Base-by-base conservation (phyloP, 2,888 invertebrate genomes). In the Mythimna albipuncta region DNA sequence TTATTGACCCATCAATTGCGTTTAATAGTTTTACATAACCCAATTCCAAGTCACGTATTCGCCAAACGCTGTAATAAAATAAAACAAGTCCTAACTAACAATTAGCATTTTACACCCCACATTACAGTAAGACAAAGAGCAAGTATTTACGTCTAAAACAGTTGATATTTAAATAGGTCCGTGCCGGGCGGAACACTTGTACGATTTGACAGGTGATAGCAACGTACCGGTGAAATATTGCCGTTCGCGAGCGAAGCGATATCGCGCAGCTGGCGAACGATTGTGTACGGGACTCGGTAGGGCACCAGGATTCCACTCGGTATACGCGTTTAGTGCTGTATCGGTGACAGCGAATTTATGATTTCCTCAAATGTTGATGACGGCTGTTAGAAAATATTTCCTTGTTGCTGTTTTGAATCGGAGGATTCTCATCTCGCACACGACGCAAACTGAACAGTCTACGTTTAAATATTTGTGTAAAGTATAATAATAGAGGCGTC, bases 151-250 rank as follows among this genome's bases (percentile, higher is more conserved):
- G 90, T 93, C 90, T 92, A 89, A 92, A 93, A 93, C 91, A 87
- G 91, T 91, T 93, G 93, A 94, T 94, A 95, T 95, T 95, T 94
- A 95, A 94, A 94, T 95, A 92, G 94, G 94, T 90, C 90, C 90
- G 89, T 89, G 91, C 89, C 90, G 91, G 92, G 93, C 91, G 93
- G 92, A 94, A 95, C 94, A 95, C 95, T 96, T 94, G 95, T 93
- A 91, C 92, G 95, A 95, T 96, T 91, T 94, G 95, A 95, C 95
- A 94, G 93, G 94, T 95, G 95, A 96, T 96, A 96, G 93, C 90
- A 86, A 84, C 82, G 85, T 81, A 83, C 89, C 88, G 81, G 94
- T 95, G 94, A 96, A 93, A 94, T 96, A 96, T 94, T 90, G 92
- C 91, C 80, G 88, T 85, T 88, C 83, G 89, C 86, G 35, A 83